Conservation (phyloP, 2,113 vertebrate species). For the Procavia capensis region DNA sequence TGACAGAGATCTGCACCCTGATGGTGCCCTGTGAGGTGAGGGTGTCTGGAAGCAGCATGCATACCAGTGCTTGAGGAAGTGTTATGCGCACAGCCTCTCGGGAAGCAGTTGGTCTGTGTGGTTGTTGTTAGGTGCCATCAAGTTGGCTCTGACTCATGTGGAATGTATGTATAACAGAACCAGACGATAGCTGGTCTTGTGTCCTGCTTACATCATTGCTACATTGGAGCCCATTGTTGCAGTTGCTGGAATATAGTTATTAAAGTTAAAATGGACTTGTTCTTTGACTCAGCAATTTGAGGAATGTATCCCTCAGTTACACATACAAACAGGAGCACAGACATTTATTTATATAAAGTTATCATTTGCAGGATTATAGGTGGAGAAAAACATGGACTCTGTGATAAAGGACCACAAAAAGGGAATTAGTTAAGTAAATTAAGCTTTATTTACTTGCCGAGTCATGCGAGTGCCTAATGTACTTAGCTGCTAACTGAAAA, state of each 20-base stretch:
- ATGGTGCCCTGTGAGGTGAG: background rate
- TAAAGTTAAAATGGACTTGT: background rate
- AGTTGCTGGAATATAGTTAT: background rate
- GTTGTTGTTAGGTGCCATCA: background rate
- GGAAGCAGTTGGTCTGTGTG: background rate
- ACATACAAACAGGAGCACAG: background rate
- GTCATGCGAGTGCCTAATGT: too few relatives aligned
- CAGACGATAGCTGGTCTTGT: background rate
- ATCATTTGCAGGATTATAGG: background rate
- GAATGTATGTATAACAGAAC: background rate
- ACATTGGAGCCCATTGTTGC: background rate
- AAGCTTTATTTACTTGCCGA: background rate
- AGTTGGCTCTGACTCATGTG: background rate
- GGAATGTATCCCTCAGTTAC: background rate
- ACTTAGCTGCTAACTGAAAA: background rate
- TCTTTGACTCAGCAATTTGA: background rate
- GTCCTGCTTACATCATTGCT: background rate
- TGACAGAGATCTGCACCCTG: background rate
- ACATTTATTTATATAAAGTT: background rate
- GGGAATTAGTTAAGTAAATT: background rate
- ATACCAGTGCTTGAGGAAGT: background rate
- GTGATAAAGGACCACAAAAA: background rate
- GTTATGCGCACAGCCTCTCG: background rate
- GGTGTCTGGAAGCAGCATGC: background rate
- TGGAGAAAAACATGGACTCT: background rate